Base-by-base conservation (phyloP, 1,140 invertebrate genomes). In the Drosophila lacteicornis region DNA sequence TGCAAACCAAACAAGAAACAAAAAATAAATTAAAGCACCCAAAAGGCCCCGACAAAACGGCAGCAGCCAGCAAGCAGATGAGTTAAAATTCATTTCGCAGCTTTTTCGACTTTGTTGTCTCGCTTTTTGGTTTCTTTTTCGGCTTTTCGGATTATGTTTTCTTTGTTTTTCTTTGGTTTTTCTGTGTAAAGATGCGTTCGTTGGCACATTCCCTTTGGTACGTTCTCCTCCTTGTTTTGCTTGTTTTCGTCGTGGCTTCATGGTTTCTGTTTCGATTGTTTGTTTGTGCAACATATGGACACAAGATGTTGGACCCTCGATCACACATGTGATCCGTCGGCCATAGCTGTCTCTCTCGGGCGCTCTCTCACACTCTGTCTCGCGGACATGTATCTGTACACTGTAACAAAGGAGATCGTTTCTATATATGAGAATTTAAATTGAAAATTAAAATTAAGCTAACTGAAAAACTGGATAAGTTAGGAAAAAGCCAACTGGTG, bases 281-380 rank as follows among this genome's bases (percentile, higher is more conserved):
- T 87, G 84, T 90, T 84, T 87, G 69, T 62, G 63, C 81, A 87
- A 84, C 84, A 87, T 87, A 84, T 87, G 84, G 84, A 70, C 77
- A 74, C 84, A 87, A 87, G 77, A 87, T 87, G 84, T 87, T 87
- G 80, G 80, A 69, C 80, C 61, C 60, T 59, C 71, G 73, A 60
- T 71, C 69, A 69, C 77, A 79, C 85, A 88, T 88, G 73, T 84
- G 80, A 76, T 75, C 57, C 56, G 46, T 25, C 25, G 33, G 45
- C 57, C 55, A 40, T 61, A 22, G 15, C 58, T 77, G 49, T 43
- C 62, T 15, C 3, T 51, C 15, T 65, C 22, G 19, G 7, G 12
- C 11, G 5, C 17, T 38, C 30, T 46, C 45, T 19, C 19, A 25
- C 19, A 22, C 7, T 38, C 33, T 15, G 0, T 17, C 17, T 13